Conservation (phyloP, 1,140 invertebrate species). For the Augochlora pura region DNA sequence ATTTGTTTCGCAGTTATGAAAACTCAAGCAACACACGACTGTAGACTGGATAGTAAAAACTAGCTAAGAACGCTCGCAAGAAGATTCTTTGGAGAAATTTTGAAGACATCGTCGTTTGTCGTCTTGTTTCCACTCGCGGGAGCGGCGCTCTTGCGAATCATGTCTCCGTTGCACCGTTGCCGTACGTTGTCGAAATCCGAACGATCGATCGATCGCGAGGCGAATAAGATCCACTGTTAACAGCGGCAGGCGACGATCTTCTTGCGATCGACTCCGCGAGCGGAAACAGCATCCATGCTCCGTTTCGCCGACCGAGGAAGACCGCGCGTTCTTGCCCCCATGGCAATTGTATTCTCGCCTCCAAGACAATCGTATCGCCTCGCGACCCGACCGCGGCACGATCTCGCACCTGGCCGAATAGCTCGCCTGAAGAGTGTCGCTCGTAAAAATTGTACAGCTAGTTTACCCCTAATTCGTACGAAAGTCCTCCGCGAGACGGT, state of each 20-base stretch:
- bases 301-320: conserved; percentile 30
- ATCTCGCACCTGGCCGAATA: conserved; percentile 7
- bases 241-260: not conserved
- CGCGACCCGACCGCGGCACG: not conserved
- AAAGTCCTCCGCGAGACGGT: conserved; percentile 7
- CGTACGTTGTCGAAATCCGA: not conserved
- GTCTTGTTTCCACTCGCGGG: conserved; percentile 38
- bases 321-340: conserved; percentile 24
- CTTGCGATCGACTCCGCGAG: conserved; percentile 15
- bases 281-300: conserved; percentile 14
- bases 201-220: not conserved
- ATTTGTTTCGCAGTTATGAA: conserved; percentile 67
- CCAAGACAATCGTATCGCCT: conserved; percentile 19
- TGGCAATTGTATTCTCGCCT: conserved; percentile 13
- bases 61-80: conserved; percentile 67
- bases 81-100: conserved; percentile 75
- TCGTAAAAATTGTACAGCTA: conserved; percentile 30
- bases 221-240: not conserved
- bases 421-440: conserved; percentile 16
- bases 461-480: conserved; percentile 18
- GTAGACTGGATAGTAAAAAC: conserved; percentile 68
- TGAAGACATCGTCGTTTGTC: conserved; percentile 58
- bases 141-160: not conserved
- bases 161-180: too few species aligned
- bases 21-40: conserved; percentile 74